Conservation (phyloP, 2,113 vertebrate genomes). For the Gavia stellata region DNA sequence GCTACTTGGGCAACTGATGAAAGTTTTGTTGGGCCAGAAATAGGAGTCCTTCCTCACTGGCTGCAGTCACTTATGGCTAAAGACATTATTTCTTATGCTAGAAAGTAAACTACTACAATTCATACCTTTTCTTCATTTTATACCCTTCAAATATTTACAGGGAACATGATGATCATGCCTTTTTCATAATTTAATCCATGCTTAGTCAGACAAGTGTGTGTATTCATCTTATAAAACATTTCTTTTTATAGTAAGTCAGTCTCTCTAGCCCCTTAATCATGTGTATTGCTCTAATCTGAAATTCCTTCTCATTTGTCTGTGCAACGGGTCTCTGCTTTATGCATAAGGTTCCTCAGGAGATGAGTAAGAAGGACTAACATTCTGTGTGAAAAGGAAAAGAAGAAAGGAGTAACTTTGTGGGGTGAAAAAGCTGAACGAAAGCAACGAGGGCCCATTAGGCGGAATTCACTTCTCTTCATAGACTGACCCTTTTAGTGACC, state of each 20-base stretch:
- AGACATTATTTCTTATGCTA: not conserved
- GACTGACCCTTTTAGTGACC: not conserved
- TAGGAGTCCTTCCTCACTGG: not conserved
- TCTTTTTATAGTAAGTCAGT: not conserved
- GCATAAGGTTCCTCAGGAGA: not conserved
- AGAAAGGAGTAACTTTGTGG: not conserved
- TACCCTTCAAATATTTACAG: not conserved
- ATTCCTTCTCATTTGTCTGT: not conserved
- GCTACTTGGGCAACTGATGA: not conserved
- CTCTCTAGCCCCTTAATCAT: not conserved
- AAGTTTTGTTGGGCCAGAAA: not conserved
- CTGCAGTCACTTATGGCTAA: not conserved
- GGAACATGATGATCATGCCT: not conserved
- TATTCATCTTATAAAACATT: not conserved
- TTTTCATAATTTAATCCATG: not conserved
- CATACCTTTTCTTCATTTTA: not conserved
- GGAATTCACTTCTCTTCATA: not conserved
- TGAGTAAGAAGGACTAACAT: not conserved
- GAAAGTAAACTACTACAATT: not conserved
- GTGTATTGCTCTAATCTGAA: not conserved
- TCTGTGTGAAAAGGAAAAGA: not conserved
- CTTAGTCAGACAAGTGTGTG: not conserved
- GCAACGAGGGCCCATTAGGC: accelerated
- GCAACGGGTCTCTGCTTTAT: not conserved
- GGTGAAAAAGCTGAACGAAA: not conserved